Base-by-base conservation (phyloP, 1,140 invertebrate species). In the Sinella curviseta region DNA sequence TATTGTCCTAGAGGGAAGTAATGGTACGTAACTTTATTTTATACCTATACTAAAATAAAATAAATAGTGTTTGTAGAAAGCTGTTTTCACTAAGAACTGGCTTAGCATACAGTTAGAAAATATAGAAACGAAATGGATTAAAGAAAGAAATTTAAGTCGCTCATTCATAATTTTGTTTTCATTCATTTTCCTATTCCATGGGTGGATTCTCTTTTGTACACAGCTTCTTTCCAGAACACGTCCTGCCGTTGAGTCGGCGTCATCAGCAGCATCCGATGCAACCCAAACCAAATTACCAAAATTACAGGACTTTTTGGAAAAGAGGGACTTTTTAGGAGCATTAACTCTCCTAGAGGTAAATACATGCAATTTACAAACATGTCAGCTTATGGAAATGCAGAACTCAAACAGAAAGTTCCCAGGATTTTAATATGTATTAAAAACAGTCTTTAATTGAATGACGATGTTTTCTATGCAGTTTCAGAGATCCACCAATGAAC, bases 301-400 rank as follows among this genome's bases (percentile, higher is more conserved):
- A 80, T 88, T 98, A n/a, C 94, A 98, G 85, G 95, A 98, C 84
- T 99, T 97, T 86, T 87, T 99, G 0, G 87, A 92, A 31, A 92
- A 92, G 82, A 88, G 96, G 31, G 97, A 99, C 88, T 99, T 98
- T 85, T 94, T 93, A 8, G 97, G 97, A 16, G 96, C 96, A 0
- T 90, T 98, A 31, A 97, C 97, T 0, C 89, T 98, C 77, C 87
- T 99, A 17, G 96, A 99, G 90, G 96, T 96, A 85, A 80, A 31
- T 80, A 74, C 20, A n/a, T n/a, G n/a, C n/a, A n/a, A 54, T 39
- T 73, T 54, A 57, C 20, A 8, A 30, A 67, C n/a, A n/a, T n/a
- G n/a, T 54, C 48, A 54, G 14, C 14, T 54, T n/a, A 54, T 54
- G 48, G n/a, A 16, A 54, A 54, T 54, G 14, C 48, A 14, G n/a